Percentiles rank a stretch among this genome's conserved stretches.
phyloP scores from a whole-genome alignment of 2,797 vertebrate genomes.

The Typhlichthys eigenmanni region DNA sequence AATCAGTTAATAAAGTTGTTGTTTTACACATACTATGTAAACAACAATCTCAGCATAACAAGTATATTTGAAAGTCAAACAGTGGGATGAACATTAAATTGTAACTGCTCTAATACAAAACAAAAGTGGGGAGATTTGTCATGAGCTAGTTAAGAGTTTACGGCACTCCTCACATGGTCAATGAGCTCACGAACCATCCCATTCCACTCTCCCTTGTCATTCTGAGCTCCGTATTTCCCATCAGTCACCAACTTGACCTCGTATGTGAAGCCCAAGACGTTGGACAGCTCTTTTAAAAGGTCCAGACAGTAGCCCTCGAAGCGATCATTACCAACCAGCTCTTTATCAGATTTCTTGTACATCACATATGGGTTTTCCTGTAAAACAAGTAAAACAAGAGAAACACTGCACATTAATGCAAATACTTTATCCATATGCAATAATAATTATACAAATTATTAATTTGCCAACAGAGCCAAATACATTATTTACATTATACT shows the following conservation, averaged over 20 bases:
- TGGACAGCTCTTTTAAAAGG: conserved; percentile 93
- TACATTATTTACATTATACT: too few relatives aligned
- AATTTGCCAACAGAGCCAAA: too few relatives aligned
- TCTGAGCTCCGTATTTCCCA: conserved; percentile 96
- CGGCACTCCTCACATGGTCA: conserved; percentile 86
- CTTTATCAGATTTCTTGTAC: conserved; percentile 95
- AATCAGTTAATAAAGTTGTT: too few relatives aligned
- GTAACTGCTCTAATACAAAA: neutral
- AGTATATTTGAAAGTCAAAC: neutral
- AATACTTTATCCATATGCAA: too few relatives aligned
- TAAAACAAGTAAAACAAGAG: conserved; percentile 27
- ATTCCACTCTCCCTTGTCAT: conserved; percentile 98
- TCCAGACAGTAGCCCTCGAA: conserved; percentile 98
- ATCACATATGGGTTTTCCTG: conserved; percentile 99
- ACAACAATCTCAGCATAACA: neutral
- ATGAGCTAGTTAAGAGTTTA: neutral
- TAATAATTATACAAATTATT: too few relatives aligned
- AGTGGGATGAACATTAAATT: neutral
- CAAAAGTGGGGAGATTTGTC: neutral
- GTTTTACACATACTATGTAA: neutral
- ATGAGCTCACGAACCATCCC: conserved; percentile 98
- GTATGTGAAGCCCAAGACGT: conserved; percentile 94
- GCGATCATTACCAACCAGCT: conserved; percentile 91
- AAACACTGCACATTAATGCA: neutral
- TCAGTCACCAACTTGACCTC: conserved; percentile 94